Percentiles rank a stretch among this genome's conserved stretches.
Conservation (phyloP, 1,140 invertebrate genomes). For the Macrostomum lignano region DNA sequence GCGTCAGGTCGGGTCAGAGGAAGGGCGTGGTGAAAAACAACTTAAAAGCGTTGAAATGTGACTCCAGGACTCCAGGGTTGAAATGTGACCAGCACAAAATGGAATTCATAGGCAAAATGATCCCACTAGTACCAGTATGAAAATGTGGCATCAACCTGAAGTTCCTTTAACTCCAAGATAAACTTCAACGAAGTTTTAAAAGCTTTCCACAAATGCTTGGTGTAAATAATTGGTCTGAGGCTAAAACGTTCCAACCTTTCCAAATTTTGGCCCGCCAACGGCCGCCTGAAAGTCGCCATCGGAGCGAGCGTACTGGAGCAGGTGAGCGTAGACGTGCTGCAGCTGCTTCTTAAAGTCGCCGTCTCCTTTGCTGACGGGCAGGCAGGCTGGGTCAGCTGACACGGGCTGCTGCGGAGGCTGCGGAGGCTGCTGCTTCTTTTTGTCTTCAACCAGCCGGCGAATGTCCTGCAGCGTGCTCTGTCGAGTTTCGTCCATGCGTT, state of each 20-base stretch:
- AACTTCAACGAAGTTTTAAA: no score
- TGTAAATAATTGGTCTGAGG: no score
- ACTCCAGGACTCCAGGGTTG: conserved; percentile 4
- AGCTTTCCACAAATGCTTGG: no score
- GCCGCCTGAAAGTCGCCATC: neutral
- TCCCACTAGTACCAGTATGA: no score
- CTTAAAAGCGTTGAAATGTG: neutral
- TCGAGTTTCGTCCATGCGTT: conserved; percentile 2
- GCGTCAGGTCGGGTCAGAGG: conserved; percentile 5
- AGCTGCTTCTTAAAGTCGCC: conserved; percentile 3
- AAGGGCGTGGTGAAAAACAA: conserved; percentile 1
- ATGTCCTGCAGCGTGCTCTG: conserved; percentile 3
- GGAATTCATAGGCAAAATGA: no score
- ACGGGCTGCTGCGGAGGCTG: neutral
- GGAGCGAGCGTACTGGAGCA: neutral
- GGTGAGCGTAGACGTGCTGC: conserved; percentile 2
- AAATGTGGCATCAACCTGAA: no score
- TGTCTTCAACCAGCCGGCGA: neutral
- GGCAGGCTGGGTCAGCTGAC: neutral
- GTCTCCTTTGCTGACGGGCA: neutral
- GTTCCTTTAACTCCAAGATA: no score
- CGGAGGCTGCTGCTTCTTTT: neutral
- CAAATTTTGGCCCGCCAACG: conserved; percentile 3
- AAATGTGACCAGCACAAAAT: no score
- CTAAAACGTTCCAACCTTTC: neutral